Percentiles rank a stretch among this genome's conserved stretches.
Evolutionary conservation across 2,888 invertebrate species (phyloP).

Genomic region (Blastobasis adustella): DNA sequence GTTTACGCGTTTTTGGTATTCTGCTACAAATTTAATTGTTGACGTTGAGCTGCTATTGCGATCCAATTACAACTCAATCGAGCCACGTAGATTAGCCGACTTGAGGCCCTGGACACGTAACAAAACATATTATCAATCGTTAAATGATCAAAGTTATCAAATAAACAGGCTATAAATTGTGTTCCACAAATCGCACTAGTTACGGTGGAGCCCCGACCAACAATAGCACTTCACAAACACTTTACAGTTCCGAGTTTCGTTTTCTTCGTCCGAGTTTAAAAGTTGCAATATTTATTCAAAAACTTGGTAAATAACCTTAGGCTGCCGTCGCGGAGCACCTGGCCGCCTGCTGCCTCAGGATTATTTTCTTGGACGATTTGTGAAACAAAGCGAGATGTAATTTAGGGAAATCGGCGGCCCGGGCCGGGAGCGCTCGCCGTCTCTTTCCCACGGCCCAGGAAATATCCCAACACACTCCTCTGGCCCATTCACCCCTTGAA

Average conservation of each 20-base stretch:
- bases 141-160: no score
- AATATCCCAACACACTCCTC: slow-evolving; percentile 6
- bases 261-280: slow-evolving; percentile 21
- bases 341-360: slow-evolving; percentile 35
- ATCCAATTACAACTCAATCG: no score
- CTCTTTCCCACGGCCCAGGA: no score
- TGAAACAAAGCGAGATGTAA: slow-evolving; percentile 72
- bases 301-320: slow-evolving; percentile 27
- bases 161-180: no score
- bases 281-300: slow-evolving; percentile 31
- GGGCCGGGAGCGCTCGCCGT: slow-evolving; percentile 15
- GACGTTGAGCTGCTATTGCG: no score
- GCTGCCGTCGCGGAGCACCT: slow-evolving; percentile 23
- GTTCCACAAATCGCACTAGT: no score
- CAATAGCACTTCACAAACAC: slow-evolving; percentile 12
- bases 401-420: slow-evolving; percentile 65
- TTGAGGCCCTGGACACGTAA: no score
- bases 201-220: not conserved
- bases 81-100: no score
- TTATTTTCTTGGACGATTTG: slow-evolving; percentile 70
- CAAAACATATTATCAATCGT: no score
- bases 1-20: no score
- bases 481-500: slow-evolving; percentile 25
- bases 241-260: slow-evolving; percentile 23
- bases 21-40: no score